Evolutionary conservation across 2,888 invertebrate species (phyloP).

Genomic region (Disparrhopalites patrizii): DNA sequence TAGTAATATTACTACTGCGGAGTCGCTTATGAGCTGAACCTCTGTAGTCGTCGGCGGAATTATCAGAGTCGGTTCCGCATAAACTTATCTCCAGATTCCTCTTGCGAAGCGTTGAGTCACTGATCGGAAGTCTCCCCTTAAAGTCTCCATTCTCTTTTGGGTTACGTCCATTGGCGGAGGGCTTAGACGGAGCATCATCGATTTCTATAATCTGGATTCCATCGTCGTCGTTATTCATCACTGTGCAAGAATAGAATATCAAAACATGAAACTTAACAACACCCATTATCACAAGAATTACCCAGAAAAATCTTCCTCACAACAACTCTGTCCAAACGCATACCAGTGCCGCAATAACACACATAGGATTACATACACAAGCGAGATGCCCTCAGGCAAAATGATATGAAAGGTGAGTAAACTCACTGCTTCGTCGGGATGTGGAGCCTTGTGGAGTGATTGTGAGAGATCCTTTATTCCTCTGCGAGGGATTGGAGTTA

Average conservation of each 20-base stretch:
- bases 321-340: too few species aligned
- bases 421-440: constrained; percentile 21
- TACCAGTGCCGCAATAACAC: too few species aligned
- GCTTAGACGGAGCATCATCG: constrained; percentile 43
- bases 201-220: constrained; percentile 48
- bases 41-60: constrained; percentile 37
- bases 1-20: constrained; percentile 28
- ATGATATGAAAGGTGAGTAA: constrained; percentile 8
- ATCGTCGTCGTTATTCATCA: constrained; percentile 43
- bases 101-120: constrained; percentile 46
- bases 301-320: too few species aligned
- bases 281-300: neutral
- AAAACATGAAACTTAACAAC: neutral
- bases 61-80: constrained; percentile 44
- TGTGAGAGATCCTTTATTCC: constrained; percentile 48
- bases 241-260: constrained; percentile 16
- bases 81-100: constrained; percentile 47
- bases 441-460: constrained; percentile 44
- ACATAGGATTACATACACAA: neutral
- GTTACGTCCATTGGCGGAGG: constrained; percentile 36
- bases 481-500: constrained; percentile 38
- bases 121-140: constrained; percentile 42
- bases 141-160: constrained; percentile 43
- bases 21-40: constrained; percentile 26
- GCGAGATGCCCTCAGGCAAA: neutral